These are phyloP conservation scores for Oreocharis arfaki DNA, from an alignment of 2,113 vertebrate species.

Conservation along the genomic window DNA sequence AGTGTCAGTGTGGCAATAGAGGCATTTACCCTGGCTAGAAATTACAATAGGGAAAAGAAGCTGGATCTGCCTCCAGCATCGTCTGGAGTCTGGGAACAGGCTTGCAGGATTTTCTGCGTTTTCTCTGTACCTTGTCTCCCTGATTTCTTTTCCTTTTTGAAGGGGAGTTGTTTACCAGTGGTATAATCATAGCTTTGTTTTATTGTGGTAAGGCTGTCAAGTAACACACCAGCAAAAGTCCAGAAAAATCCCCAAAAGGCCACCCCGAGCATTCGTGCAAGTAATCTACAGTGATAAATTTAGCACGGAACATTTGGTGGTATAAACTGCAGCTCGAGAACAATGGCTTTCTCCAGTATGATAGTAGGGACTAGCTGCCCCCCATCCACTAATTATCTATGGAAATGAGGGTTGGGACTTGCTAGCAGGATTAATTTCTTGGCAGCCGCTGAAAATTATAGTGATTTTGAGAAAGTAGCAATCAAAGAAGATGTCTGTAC, in stretches of 20 bases:
- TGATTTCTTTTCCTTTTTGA: neutral
- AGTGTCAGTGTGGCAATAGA: neutral
- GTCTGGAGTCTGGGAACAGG: neutral
- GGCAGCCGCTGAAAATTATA: conserved; percentile 22
- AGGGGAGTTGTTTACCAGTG: neutral
- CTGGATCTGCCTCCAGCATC: neutral
- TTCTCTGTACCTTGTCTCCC: neutral
- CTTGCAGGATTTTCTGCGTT: neutral
- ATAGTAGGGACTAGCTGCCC: neutral
- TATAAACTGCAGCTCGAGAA: neutral
- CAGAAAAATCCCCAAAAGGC: conserved; percentile 18
- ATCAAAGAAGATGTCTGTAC: neutral
- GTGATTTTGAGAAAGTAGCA: conserved; percentile 26
- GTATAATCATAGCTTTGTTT: conserved; percentile 11
- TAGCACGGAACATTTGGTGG: conserved; percentile 25
- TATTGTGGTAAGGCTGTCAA: neutral
- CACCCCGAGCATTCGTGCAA: neutral
- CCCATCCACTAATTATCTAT: conserved; percentile 15
- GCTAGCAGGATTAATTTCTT: conserved; percentile 39
- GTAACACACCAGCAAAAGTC: neutral
- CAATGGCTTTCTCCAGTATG: conserved; percentile 1
- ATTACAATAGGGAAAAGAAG: neutral
- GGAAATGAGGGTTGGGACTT: conserved; percentile 10
- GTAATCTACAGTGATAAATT: conserved; percentile 38
- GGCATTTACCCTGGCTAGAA: neutral